Evolutionary conservation across 1,140 invertebrate species (phyloP).

Genomic region (Heliconius hewitsoni): DNA sequence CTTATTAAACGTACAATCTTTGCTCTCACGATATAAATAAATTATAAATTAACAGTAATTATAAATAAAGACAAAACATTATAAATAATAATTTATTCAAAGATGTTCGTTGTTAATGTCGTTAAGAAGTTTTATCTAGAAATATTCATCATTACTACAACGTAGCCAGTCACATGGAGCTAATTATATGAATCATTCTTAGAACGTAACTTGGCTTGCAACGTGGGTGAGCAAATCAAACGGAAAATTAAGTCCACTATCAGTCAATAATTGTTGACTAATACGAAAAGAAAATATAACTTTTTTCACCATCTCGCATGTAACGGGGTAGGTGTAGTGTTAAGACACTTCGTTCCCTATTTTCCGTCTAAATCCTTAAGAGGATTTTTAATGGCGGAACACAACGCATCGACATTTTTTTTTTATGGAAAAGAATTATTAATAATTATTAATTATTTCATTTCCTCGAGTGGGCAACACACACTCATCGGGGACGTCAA

Average conservation of each 20-base stretch:
- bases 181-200: not conserved
- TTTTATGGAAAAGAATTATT: no score
- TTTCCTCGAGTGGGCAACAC: no score
- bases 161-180: not conserved
- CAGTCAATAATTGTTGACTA: not conserved
- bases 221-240: not conserved
- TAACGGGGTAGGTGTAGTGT: no score
- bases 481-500: no score
- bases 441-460: no score
- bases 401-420: no score
- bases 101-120: not conserved
- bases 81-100: not conserved
- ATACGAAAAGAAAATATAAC: not conserved
- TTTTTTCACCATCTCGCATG: not conserved
- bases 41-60: not conserved
- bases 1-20: not conserved
- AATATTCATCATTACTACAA: not conserved
- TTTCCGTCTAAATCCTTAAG: no score
- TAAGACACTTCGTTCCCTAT: no score
- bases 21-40: not conserved
- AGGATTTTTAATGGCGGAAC: no score
- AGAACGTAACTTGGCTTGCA: not conserved
- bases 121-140: not conserved
- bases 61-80: not conserved
- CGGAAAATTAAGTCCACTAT: constrained; percentile 1